Evolutionary conservation across 2,888 invertebrate species (phyloP), one percentile per base, ranked within the genome.

Genomic region (Cataglyphis rosenhaueri): DNA sequence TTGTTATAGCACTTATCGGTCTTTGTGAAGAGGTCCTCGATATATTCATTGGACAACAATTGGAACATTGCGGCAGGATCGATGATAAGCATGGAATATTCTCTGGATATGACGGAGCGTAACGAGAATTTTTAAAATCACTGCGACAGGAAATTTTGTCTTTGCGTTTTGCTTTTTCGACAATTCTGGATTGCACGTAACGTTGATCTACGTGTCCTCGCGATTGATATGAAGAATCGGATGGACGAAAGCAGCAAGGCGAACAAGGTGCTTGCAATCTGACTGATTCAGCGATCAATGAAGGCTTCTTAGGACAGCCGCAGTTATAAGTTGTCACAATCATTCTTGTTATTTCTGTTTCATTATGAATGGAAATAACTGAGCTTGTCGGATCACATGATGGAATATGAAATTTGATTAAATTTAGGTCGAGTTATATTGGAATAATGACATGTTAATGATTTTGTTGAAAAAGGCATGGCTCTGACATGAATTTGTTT

Each of bases 271-370:
- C 65, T 55, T 78, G 62, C 6, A n/a, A 73, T 57, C 18, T 9
- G 3, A 32, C 0, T 38, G 32, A 12, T 61, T 21, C 29, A 61
- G 29, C 10, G 10, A 70, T 29, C 18, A 57, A 29, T 0, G 10
- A 48, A 35, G 32, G 32, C 15, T 66, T 48, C 29, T 44, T 76
- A 0, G 86, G 73, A 83, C 93, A 93, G 21, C 92, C 93, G 64
- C 93, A 93, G 12, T 81, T 86, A 6, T 74, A 62, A 57, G 89
- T 88, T 0, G 91, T 83, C 5, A 82, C 61, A 55, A 93, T 93
- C 92, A 93, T 93, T 29, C 83, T 88, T n/a, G 12, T 15, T 59
- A 8, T 57, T 66, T 15, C 29, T 35, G 18, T 48, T 44, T 59
- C 10, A 9, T 61, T 29, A 52, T 3, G 12, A 15, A 21, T 29